Base-by-base conservation (phyloP, 2,797 vertebrate genomes). In the Tolypeutes matacus region DNA sequence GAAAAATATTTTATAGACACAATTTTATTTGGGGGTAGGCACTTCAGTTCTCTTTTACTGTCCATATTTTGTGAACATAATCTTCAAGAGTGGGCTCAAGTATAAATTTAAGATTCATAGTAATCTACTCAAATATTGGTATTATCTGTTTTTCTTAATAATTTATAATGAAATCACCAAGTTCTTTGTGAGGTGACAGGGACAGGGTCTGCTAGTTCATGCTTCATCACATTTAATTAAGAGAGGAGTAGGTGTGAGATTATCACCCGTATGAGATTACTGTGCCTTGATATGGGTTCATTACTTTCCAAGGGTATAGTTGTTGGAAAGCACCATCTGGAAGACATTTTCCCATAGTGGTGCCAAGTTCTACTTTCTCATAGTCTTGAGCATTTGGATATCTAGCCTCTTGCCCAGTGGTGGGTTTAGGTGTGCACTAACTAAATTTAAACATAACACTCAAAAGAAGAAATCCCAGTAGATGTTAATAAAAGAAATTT, bases 351-450 rank as follows among this genome's bases (percentile, higher is more conserved):
- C 42, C 76, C 36, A 46, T 25, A 62, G 34, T 62, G 42, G 34
- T 91, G 86, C 86, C 83, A 95, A 89, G 67, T 95, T 97, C 81
- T 95, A 76, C 78, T 85, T 97, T 93, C 76, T 95, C 58, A 85
- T 82, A 95, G 86, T 97, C 53, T 80, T 94, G 77, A 93, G 34
- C 58, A 88, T 20, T 62, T 93, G 69, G n/a, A 60, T 93, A 56
- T 76, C 76, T 90, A 89, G 73, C 81, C 60, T 92, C 34, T 94
- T 95, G 42, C 23, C 73, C 34, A 84, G 39, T 62, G 62, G 49
- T 94, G 62, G 67, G 67, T 91, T 95, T 93, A 91, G 58, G 15
- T 95, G 53, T 85, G 7, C 49, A 34, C 39, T 95, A 89, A 88
- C 51, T 70, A 87, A 95, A 88, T 87, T 91, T 93, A 65, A 91